Percentiles rank a stretch among this genome's conserved stretches.
phyloP scores from a whole-genome alignment of 2,113 vertebrate species.

The Callopanchax toddi region DNA sequence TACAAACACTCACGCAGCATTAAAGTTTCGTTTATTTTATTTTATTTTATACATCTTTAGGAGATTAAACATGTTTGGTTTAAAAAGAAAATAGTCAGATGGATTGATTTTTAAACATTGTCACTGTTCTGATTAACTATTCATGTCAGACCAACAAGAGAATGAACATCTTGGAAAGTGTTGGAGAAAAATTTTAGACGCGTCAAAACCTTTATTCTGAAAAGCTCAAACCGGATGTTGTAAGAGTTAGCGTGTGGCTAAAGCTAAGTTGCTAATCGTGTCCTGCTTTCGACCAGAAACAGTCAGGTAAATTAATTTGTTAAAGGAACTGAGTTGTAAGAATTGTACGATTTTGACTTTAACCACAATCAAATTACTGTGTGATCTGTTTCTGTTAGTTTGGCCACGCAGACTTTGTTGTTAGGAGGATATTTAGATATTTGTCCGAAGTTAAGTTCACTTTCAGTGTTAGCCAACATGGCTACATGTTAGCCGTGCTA shows the following conservation, averaged over 20 bases:
- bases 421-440: not conserved
- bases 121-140: too few relatives aligned
- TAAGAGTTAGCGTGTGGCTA: not conserved
- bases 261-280: not conserved
- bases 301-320: constrained; percentile 45
- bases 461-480: constrained; percentile 23
- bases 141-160: not conserved
- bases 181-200: too few relatives aligned
- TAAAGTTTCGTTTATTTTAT: too few relatives aligned
- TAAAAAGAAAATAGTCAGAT: too few relatives aligned
- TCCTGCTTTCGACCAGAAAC: constrained; percentile 15
- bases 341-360: not conserved
- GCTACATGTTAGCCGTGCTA: constrained; percentile 8
- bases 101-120: too few relatives aligned
- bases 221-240: constrained; percentile 11
- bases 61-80: too few relatives aligned
- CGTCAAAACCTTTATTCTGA: constrained; percentile 35
- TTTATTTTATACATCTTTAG: too few relatives aligned
- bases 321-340: too few relatives aligned
- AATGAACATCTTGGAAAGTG: too few relatives aligned
- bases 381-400: not conserved
- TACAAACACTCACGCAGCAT: too few relatives aligned
- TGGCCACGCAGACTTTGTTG: not conserved
- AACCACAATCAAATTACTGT: rapidly evolving
- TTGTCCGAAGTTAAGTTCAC: constrained; percentile 55